phyloP scores from a whole-genome alignment of 2,113 vertebrate species.

The Benitochromis conjunctus region DNA sequence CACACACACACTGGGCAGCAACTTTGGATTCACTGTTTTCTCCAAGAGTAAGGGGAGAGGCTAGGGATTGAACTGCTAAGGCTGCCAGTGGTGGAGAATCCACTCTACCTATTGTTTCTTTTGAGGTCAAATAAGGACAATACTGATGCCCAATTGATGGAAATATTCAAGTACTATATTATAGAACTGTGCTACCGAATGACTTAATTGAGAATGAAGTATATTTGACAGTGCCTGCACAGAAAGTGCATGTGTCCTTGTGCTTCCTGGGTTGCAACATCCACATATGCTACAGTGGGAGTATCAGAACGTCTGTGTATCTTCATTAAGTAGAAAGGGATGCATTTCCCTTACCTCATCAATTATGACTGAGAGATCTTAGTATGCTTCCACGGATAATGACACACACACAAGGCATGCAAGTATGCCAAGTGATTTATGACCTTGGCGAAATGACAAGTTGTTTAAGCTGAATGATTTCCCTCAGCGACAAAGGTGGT shows the following conservation, averaged over 20 bases:
- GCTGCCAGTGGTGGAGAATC: not conserved
- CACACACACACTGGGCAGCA: too few species aligned
- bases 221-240: constrained; percentile 1
- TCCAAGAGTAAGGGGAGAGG: not conserved
- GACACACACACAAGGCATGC: constrained; percentile 14
- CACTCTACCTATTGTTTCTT: not conserved
- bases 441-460: constrained; percentile 51
- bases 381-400: constrained; percentile 34
- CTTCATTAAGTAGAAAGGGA: constrained; percentile 42
- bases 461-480: constrained; percentile 56
- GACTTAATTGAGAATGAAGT: constrained; percentile 8
- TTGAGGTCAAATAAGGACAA: not conserved
- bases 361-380: constrained; percentile 43
- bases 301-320: constrained; percentile 3
- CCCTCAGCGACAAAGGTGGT: constrained; percentile 47
- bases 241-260: not conserved
- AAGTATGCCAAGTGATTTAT: constrained; percentile 53
- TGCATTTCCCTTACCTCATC: constrained; percentile 40
- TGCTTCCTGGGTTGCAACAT: not conserved
- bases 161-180: not conserved
- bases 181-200: not conserved
- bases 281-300: not conserved
- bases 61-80: not conserved
- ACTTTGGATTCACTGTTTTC: not conserved
- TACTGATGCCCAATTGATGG: not conserved